Conservation (phyloP, 1,140 invertebrate genomes). For the Aphis gossypii region DNA sequence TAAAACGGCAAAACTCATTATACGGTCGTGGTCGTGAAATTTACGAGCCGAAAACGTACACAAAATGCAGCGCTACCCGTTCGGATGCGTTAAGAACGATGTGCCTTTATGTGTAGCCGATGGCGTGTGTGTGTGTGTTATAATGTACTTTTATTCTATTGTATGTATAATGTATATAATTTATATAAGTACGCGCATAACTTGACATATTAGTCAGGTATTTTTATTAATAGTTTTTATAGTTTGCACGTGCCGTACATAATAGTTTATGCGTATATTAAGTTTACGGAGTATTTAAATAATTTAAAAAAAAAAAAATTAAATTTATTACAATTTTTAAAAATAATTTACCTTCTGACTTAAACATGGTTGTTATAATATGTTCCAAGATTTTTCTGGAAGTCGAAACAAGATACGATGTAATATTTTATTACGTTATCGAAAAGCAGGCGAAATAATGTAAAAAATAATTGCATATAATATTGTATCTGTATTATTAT, state of each 20-base stretch:
- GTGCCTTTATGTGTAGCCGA: background rate
- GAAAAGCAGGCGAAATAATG: background rate
- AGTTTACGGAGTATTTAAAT: background rate
- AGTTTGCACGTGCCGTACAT: background rate
- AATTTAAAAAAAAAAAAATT: background rate
- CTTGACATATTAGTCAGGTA: background rate
- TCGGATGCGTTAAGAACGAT: background rate
- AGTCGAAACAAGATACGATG: background rate
- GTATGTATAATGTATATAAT: background rate
- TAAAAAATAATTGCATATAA: background rate
- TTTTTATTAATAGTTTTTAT: conserved; percentile 2
- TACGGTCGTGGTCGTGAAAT: background rate
- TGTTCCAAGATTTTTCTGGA: background rate
- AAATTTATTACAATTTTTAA: background rate
- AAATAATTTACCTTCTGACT: background rate
- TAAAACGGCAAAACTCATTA: background rate
- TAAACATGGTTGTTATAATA: background rate
- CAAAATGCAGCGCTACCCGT: background rate
- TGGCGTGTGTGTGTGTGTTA: background rate
- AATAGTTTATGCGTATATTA: background rate
- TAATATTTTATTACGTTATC: background rate
- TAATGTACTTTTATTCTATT: background rate
- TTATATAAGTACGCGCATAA: no score
- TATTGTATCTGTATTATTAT: background rate
- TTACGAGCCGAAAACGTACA: background rate